Conservation (phyloP, 2,888 invertebrate species). For the Leuctra nigra region DNA sequence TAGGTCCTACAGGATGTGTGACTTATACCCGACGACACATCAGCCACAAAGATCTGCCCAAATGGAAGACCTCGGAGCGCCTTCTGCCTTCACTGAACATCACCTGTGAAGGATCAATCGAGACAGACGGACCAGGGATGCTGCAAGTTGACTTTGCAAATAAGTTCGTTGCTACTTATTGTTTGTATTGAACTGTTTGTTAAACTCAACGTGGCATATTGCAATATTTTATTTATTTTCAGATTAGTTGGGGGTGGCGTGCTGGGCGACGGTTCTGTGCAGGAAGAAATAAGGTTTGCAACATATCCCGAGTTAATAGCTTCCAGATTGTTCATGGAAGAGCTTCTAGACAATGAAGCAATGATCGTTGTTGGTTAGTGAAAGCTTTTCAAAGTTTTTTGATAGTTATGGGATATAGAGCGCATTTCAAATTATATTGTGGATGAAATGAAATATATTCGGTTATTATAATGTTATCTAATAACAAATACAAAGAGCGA, state of each 20-base stretch:
- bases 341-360: conserved; percentile 70
- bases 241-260: conserved; percentile 90
- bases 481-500: too few species aligned
- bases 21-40: conserved; percentile 67
- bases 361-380: conserved; percentile 77
- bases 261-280: conserved; percentile 81
- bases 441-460: too few species aligned
- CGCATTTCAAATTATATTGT: too few species aligned
- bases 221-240: too few species aligned
- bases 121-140: conserved; percentile 70
- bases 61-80: conserved; percentile 54
- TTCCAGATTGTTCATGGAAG: conserved; percentile 79
- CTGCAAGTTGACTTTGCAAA: conserved; percentile 96
- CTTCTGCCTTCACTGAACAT: conserved; percentile 61
- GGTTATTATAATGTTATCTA: too few species aligned
- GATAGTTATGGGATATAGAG: too few species aligned
- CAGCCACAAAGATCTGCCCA: conserved; percentile 50
- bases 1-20: conserved; percentile 68
- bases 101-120: conserved; percentile 70
- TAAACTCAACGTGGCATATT: too few species aligned
- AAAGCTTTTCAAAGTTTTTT: too few species aligned
- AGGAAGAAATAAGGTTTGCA: conserved; percentile 94
- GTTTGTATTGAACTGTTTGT: too few species aligned
- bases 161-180: too few species aligned
- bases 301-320: conserved; percentile 90